Percentiles rank a stretch among this genome's conserved stretches.
These are phyloP conservation scores for Spilogale gracilis DNA, from an alignment of 2,113 vertebrate genomes.

Conservation along the genomic window DNA sequence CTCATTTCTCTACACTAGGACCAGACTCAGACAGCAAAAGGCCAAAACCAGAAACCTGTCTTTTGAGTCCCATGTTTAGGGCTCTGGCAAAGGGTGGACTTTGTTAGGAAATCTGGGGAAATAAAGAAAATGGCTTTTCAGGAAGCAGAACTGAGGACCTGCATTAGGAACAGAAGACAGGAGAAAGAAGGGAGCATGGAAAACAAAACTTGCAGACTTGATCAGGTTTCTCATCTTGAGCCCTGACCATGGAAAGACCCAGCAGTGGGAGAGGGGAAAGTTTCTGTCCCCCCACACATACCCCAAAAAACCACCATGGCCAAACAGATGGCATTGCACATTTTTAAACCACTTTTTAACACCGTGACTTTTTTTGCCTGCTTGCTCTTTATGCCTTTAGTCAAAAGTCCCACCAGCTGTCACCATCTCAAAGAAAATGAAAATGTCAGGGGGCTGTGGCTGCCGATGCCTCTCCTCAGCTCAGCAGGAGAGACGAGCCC, in stretches of 20 bases:
- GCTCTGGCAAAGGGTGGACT: neutral
- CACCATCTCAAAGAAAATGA: conserved; percentile 78
- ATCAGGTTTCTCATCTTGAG: neutral
- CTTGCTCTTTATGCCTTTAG: conserved; percentile 82
- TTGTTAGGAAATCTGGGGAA: neutral
- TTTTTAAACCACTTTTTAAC: conserved; percentile 80
- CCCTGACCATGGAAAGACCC: neutral
- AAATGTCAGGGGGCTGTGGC: conserved; percentile 77
- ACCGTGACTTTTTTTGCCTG: conserved; percentile 65
- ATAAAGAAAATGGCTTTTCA: neutral
- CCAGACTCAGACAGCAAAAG: neutral
- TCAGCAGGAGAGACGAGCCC: neutral
- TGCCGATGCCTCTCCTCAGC: conserved; percentile 43
- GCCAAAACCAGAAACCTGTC: neutral
- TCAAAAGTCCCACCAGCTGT: conserved; percentile 83
- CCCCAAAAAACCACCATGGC: conserved; percentile 40
- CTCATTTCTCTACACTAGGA: neutral
- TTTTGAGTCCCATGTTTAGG: neutral
- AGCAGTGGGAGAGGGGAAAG: conserved; percentile 28
- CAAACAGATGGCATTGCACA: conserved; percentile 78
- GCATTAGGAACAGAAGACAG: neutral
- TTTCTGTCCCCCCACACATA: conserved; percentile 6
- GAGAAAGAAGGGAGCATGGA: neutral
- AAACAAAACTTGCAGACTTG: neutral
- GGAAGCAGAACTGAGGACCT: neutral